Percentiles rank a stretch among this genome's conserved stretches.
These are phyloP conservation scores for Pomatorhinus ruficollis DNA, from an alignment of 2,113 vertebrate genomes.

Conservation along the genomic window DNA sequence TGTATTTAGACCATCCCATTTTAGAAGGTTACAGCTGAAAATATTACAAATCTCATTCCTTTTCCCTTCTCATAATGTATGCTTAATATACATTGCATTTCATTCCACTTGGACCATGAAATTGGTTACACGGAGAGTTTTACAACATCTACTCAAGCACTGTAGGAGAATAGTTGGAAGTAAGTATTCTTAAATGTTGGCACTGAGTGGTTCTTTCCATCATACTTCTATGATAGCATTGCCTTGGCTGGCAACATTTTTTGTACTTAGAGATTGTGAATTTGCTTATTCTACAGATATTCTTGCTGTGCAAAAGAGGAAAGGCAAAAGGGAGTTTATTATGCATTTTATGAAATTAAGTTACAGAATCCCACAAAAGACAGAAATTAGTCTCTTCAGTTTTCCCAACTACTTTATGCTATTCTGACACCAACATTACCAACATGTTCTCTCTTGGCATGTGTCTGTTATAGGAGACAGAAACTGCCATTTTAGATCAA, in stretches of 20 bases:
- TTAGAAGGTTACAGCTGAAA: neutral
- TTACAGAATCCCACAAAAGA: neutral
- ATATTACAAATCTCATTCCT: neutral
- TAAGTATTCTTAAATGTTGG: neutral
- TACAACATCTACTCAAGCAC: neutral
- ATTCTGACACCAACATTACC: neutral
- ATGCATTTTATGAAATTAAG: neutral
- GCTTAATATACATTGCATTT: neutral
- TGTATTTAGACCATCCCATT: neutral
- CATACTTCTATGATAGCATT: neutral
- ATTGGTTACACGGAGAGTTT: neutral
- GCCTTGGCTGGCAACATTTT: neutral
- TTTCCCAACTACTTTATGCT: neutral
- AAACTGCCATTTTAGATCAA: neutral
- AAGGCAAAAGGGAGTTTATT: neutral
- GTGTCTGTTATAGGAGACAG: neutral
- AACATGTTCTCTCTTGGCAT: neutral
- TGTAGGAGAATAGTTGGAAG: neutral
- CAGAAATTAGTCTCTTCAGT: neutral
- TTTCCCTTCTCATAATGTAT: neutral
- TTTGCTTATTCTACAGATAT: neutral
- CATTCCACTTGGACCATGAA: neutral
- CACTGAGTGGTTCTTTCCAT: neutral
- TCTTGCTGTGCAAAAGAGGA: neutral
- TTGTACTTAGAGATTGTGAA: neutral